phyloP scores from a whole-genome alignment of 2,797 vertebrate species.

The Brotogeris chrysoptera region DNA sequence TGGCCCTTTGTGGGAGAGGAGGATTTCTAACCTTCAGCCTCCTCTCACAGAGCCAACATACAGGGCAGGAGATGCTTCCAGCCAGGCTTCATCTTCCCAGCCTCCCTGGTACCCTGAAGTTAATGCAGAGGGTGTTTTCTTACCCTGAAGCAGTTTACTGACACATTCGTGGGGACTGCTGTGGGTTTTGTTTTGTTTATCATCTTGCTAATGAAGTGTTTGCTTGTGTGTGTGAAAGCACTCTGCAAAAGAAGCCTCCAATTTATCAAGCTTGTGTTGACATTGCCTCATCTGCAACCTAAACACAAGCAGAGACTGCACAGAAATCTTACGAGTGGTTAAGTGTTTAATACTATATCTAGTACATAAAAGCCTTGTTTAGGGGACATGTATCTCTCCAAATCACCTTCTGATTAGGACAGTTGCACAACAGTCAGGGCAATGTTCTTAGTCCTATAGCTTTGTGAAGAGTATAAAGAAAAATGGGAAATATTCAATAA shows the following conservation, averaged over 20 bases:
- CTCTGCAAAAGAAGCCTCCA: neutral
- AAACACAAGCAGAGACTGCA: neutral
- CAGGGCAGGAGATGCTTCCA: neutral
- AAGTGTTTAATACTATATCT: neutral
- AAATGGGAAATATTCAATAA: neutral
- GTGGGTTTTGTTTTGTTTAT: constrained; percentile 40
- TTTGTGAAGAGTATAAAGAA: neutral
- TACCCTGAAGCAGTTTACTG: constrained; percentile 18
- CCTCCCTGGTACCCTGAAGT: neutral
- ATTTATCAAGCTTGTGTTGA: constrained; percentile 38
- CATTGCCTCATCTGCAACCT: constrained; percentile 11
- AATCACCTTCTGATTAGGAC: neutral
- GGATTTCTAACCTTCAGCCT: neutral
- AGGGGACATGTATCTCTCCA: neutral
- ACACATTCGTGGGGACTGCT: neutral
- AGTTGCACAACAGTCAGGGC: neutral
- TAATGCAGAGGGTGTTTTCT: neutral
- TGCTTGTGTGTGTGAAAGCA: neutral
- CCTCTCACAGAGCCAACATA: rapidly evolving
- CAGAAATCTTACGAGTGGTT: neutral
- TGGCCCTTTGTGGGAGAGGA: neutral
- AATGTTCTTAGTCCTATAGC: neutral
- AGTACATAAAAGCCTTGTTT: neutral
- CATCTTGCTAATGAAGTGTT: constrained; percentile 11
- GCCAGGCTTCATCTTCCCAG: neutral